phyloP scores from a whole-genome alignment of 1,140 invertebrate genomes.

The Spodoptera frugiperda region DNA sequence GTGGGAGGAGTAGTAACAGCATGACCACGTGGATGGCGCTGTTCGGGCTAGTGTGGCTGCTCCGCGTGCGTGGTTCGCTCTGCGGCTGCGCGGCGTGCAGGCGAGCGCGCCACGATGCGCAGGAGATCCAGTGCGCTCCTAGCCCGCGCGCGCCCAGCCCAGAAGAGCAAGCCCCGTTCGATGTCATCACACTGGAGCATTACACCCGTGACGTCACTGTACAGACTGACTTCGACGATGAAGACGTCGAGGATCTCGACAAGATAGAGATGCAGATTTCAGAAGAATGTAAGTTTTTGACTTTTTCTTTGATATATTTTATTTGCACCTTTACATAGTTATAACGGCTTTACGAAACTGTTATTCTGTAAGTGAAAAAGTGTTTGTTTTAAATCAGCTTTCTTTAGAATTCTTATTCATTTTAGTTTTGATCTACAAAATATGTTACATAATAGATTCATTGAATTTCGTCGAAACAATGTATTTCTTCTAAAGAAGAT shows the following conservation, averaged over 20 bases:
- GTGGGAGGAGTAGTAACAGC: conserved; percentile 67
- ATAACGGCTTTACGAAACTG: too few species aligned
- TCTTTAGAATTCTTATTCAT: too few species aligned
- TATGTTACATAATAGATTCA: too few species aligned
- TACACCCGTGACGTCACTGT: conserved; percentile 80
- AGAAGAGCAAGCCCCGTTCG: conserved; percentile 72
- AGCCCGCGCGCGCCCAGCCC: conserved; percentile 62
- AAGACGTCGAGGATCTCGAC: conserved; percentile 77
- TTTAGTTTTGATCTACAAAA: too few species aligned
- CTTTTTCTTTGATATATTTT: not conserved
- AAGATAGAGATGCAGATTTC: conserved; percentile 81
- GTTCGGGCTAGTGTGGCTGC: conserved; percentile 94
- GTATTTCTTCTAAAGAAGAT: too few species aligned
- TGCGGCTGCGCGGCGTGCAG: conserved; percentile 90
- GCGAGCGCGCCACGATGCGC: conserved; percentile 85
- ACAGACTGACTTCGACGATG: conserved; percentile 81
- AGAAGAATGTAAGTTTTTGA: conserved; percentile 75
- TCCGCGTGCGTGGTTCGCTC: conserved; percentile 91
- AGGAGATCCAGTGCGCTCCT: conserved; percentile 53
- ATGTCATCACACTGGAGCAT: conserved; percentile 77
- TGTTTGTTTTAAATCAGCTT: too few species aligned
- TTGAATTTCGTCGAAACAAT: too few species aligned
- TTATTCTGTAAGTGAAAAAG: too few species aligned
- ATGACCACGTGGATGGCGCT: conserved; percentile 90
- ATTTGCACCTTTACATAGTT: too few species aligned